Evolutionary conservation across 2,113 vertebrate species (phyloP).

Genomic region (Gulo gulo): DNA sequence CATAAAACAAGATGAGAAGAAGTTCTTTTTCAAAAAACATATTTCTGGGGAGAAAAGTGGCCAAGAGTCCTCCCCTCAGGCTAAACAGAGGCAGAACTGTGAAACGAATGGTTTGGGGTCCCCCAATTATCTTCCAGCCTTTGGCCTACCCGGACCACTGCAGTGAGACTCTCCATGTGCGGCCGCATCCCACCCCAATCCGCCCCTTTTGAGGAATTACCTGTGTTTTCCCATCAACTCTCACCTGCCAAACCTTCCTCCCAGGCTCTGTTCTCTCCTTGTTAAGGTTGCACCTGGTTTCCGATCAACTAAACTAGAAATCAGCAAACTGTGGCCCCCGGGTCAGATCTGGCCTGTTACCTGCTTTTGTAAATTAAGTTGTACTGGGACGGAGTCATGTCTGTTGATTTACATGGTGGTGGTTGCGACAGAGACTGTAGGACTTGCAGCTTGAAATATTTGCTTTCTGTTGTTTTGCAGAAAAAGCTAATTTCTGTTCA

Average conservation of each 20-base stretch:
- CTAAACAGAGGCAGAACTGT: background rate
- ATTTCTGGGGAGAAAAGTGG: background rate
- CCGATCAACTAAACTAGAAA: background rate
- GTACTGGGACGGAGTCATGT: background rate
- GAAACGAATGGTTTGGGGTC: background rate
- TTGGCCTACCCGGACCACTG: accelerated
- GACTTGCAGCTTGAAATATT: background rate
- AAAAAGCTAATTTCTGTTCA: background rate
- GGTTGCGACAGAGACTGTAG: background rate
- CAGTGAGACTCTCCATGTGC: accelerated
- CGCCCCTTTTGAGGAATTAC: background rate
- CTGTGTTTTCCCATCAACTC: background rate
- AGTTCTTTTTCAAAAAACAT: background rate
- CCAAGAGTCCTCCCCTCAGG: background rate
- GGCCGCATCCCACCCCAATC: accelerated
- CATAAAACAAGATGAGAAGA: background rate
- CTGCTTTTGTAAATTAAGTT: background rate
- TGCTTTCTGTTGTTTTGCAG: background rate
- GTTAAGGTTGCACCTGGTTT: background rate
- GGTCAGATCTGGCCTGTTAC: background rate
- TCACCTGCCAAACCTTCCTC: background rate
- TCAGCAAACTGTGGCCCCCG: background rate
- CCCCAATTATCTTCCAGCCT: too few species aligned
- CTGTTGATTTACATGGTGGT: background rate
- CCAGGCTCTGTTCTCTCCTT: background rate